phyloP scores from a whole-genome alignment of 2,113 vertebrate species.

The Oryzias javanicus region DNA sequence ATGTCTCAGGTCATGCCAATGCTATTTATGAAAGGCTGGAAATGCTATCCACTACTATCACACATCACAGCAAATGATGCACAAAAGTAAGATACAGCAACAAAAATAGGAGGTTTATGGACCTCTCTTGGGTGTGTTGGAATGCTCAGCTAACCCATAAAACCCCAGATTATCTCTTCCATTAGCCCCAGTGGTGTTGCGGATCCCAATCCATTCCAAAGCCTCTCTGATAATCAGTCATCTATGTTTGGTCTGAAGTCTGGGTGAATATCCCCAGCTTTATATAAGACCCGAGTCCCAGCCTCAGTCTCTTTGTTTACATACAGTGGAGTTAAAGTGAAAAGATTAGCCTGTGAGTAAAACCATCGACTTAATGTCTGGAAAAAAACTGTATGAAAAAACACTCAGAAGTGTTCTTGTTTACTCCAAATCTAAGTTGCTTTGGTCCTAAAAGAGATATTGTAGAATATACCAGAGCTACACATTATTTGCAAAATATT shows the following conservation, averaged over 20 bases:
- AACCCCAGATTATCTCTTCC: conserved; percentile 54
- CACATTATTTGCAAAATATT: conserved; percentile 43
- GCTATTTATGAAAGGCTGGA: conserved; percentile 9
- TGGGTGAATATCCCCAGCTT: conserved; percentile 45
- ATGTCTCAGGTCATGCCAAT: conserved; percentile 12
- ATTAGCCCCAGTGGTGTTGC: conserved; percentile 38
- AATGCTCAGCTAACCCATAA: conserved; percentile 52
- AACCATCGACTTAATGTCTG: conserved; percentile 4
- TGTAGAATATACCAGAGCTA: conserved; percentile 16
- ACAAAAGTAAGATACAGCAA: conserved; percentile 16
- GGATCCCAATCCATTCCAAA: conserved; percentile 46
- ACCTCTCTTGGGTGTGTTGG: conserved; percentile 29
- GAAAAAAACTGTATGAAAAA: conserved; percentile 11
- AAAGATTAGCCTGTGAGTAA: conserved; percentile 29
- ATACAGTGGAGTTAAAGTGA: conserved; percentile 33
- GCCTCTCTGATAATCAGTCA: conserved; percentile 57
- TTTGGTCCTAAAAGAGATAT: conserved; percentile 16
- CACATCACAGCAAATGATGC: conserved; percentile 1
- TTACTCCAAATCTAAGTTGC: conserved; percentile 26
- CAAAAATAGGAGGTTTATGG: conserved; percentile 31
- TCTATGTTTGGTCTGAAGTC: conserved; percentile 53
- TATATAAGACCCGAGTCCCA: conserved; percentile 52
- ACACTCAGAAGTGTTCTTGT: conserved; percentile 18
- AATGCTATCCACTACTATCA: conserved; percentile 7
- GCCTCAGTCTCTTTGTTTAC: conserved; percentile 47